phyloP scores from a whole-genome alignment of 2,797 vertebrate genomes.

The Anolis apletophallus region DNA sequence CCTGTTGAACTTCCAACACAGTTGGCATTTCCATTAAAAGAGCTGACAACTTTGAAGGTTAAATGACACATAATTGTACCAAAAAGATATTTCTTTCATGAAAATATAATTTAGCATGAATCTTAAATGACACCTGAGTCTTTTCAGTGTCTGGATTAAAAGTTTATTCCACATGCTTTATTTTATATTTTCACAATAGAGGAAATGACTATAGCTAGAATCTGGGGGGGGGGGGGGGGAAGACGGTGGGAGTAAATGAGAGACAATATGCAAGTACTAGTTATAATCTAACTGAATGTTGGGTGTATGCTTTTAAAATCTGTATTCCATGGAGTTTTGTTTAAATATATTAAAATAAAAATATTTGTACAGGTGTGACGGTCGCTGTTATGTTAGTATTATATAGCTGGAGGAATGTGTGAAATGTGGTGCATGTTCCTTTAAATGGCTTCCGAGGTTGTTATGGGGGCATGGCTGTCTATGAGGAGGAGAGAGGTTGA shows the following conservation, averaged over 20 bases:
- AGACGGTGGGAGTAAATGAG: neutral
- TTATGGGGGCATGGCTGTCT: too few species aligned
- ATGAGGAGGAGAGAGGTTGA: too few species aligned
- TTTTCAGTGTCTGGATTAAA: slow-evolving; percentile 11
- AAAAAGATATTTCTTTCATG: neutral
- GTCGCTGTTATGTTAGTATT: too few species aligned
- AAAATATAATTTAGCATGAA: slow-evolving; percentile 31
- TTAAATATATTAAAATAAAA: too few species aligned
- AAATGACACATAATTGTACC: slow-evolving; percentile 38
- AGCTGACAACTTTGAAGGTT: slow-evolving; percentile 36
- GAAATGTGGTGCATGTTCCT: too few species aligned
- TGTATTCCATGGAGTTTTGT: too few species aligned
- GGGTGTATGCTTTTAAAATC: slow-evolving; percentile 5
- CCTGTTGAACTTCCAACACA: neutral
- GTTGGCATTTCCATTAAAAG: slow-evolving; percentile 36
- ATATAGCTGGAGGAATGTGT: too few species aligned
- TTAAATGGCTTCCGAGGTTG: too few species aligned
- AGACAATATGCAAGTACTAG: neutral
- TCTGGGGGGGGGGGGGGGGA: neutral
- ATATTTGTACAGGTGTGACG: too few species aligned
- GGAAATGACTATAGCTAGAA: neutral
- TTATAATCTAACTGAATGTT: neutral
- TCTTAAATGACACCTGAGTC: neutral
- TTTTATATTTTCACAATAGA: neutral
- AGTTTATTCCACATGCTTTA: slow-evolving; percentile 4